Evolutionary conservation across 2,888 invertebrate species (phyloP), one percentile per base, ranked within the genome.

Genomic region (Hyles lineata): DNA sequence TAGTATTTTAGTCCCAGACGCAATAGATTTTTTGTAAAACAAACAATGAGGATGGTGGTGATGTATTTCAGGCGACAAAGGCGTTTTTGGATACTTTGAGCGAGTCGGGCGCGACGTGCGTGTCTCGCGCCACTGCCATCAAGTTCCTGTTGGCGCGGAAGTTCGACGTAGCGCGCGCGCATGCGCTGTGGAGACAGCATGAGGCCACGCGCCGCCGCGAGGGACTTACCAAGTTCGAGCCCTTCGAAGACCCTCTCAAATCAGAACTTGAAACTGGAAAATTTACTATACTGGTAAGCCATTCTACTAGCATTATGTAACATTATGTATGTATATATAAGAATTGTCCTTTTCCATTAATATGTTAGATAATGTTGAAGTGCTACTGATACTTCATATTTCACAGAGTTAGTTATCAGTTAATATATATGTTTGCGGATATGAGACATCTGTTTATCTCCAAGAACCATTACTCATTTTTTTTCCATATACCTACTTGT

Each of bases 61-160:
- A 50, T 72, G 11, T 4, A 71, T 95, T 92, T 7, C 95, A 98
- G 98, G 97, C 97, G 80, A 97, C 97, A 79, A 97, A 97, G 90
- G 96, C 97, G 86, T 98, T 98, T 89, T 95, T 98, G 81, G 97
- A 97, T 86, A 96, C 96, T 76, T 95, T 98, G 80, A 97, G 97
- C 88, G 93, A 92, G 89, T 86, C 92, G 75, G 89, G 93, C 81
- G 90, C 94, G 74, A 86, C 84, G 74, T 92, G 93, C 83, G 96
- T 98, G 71, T 96, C 97, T 77, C 97, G 98, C 95, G 96, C 97
- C 76, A 98, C 98, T n/a, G 99, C 99, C 69, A 96, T 99, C 78
- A 98, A 98, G 93, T 98, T 98, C 94, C 94, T 98, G 84, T 96
- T 97, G 84, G 99, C 99, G 79, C 96, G 99, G 80, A 99, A 99